Conservation (phyloP, 2,113 vertebrate species). For the Ahaetulla prasina region DNA sequence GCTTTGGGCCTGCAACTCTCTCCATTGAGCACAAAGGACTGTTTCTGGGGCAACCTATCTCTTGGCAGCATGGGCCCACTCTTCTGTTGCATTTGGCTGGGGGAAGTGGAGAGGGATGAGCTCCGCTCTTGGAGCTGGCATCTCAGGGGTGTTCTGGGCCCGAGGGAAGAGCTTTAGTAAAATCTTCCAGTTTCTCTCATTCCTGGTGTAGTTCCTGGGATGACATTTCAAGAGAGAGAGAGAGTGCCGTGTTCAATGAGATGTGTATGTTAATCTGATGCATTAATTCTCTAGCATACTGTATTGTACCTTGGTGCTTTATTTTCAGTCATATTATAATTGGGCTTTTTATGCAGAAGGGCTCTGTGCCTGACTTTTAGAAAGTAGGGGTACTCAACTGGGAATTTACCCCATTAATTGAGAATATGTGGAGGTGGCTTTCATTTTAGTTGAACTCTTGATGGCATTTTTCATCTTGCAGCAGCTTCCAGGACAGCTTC, state of each 20-base stretch:
- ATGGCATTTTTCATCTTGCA: not conserved
- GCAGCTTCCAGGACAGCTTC: not conserved
- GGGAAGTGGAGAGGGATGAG: not conserved
- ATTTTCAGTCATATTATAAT: not conserved
- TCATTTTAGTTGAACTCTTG: not conserved
- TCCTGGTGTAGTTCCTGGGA: not conserved
- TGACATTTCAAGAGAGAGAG: not conserved
- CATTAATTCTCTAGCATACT: not conserved
- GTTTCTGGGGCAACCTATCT: conserved; percentile 23
- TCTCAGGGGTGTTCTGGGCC: not conserved
- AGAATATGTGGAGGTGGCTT: not conserved
- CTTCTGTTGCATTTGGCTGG: not conserved
- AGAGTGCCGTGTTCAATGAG: not conserved
- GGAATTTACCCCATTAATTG: not conserved
- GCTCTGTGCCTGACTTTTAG: not conserved
- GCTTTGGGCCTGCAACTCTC: not conserved
- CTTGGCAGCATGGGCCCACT: not conserved
- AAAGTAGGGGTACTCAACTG: not conserved
- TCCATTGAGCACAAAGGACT: conserved; percentile 16
- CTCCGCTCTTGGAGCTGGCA: not conserved
- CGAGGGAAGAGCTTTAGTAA: not conserved
- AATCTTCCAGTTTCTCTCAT: not conserved
- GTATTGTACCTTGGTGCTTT: not conserved
- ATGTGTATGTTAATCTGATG: not conserved
- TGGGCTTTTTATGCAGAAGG: not conserved